A percentile compares a stretch with the other conserved stretches of the same genome.
Evolutionary conservation across 2,888 invertebrate species (phyloP).

Genomic region (Myathropa florea): DNA sequence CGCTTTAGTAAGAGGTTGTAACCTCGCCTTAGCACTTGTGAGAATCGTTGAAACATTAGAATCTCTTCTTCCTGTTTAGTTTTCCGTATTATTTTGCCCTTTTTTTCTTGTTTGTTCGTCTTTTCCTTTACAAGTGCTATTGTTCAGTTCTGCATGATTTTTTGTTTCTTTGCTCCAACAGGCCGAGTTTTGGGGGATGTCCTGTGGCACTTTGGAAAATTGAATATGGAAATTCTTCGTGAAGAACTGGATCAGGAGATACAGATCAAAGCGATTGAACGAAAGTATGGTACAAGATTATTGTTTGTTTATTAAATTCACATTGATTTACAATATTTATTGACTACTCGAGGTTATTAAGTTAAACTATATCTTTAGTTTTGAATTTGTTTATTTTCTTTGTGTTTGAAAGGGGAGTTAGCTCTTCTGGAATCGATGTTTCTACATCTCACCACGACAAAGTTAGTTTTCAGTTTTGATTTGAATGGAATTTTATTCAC

Average conservation of each 20-base stretch:
- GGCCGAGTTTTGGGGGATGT: neutral
- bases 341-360: no score
- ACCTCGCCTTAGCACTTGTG: conserved; percentile 38
- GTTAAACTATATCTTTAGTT: no score
- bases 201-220: conserved; percentile 45
- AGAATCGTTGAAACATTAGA: conserved; percentile 41
- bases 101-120: neutral
- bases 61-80: conserved; percentile 19
- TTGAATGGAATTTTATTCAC: no score
- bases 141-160: conserved; percentile 15
- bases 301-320: conserved; percentile 45
- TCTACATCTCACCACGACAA: no score
- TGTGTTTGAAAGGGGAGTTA: no score
- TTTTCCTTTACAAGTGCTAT: conserved; percentile 26
- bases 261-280: conserved; percentile 22
- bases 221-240: conserved; percentile 48
- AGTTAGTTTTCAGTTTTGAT: no score
- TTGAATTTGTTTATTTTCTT: no score
- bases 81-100: neutral
- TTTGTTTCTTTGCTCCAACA: neutral
- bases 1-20: neutral
- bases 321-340: no score
- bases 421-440: no score
- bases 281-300: conserved; percentile 11
- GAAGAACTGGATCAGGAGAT: neutral